These are phyloP conservation scores for Saguinus imperator DNA, from an alignment of 2,113 vertebrate genomes.

Conservation along the genomic window DNA sequence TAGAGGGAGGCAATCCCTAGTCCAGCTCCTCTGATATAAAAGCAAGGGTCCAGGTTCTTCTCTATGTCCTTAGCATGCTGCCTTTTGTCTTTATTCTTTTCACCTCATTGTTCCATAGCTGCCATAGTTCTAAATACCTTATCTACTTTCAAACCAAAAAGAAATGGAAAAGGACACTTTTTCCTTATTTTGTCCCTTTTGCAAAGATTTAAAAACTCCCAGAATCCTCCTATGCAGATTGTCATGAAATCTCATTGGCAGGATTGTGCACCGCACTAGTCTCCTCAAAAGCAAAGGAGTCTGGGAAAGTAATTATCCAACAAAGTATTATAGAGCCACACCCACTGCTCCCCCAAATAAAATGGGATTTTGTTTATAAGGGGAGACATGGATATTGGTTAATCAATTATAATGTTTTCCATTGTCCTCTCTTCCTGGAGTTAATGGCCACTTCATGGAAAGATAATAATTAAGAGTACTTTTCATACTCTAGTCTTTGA, in stretches of 20 bases:
- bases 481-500: background rate
- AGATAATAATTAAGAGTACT: background rate
- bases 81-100: background rate
- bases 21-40: background rate
- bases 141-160: constrained; percentile 3
- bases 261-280: background rate
- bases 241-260: background rate
- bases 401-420: background rate
- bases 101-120: background rate
- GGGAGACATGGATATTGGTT: background rate
- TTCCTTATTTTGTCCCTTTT: background rate
- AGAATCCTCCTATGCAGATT: background rate
- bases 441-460: background rate
- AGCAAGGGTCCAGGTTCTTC: background rate
- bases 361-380: background rate
- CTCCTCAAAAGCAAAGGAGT: background rate
- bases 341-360: background rate
- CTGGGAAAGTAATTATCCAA: background rate
- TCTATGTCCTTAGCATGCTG: background rate
- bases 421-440: background rate
- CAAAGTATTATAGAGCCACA: too few species aligned
- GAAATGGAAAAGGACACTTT: background rate
- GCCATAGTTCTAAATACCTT: background rate
- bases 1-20: background rate
- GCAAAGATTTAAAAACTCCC: background rate